Base-by-base conservation (phyloP, 1,140 invertebrate species). In the Macrobrachium nipponense region DNA sequence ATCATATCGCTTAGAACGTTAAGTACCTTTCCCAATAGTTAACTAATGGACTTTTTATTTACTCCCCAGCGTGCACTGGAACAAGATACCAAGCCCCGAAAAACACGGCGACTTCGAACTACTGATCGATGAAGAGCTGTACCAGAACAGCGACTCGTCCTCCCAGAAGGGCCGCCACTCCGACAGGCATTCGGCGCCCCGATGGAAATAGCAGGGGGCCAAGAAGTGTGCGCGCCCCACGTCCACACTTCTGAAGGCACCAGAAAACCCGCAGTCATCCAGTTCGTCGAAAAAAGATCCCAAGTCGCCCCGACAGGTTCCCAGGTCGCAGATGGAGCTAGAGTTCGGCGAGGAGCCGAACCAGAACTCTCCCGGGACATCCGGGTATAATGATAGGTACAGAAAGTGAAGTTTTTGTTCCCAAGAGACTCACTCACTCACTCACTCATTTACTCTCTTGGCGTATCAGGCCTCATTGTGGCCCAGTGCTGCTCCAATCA, bases 31-130 rank as follows among this genome's bases (percentile, higher is more conserved):
- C 51, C 51, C 51, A 8, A 8, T 10, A 6, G 44, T 0, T 51
- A 51, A 12, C 51, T 51, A 5, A 5, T 51, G 12, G 51, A 51
- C 5, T 12, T 51, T 51, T 27, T 36, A 4, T 72, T 27, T 14
- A 12, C 58, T 61, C 17, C 27, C 7, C 88, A 96, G 95, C 92
- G 96, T 97, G 0, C 93, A 95, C 86, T 98, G 97, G 97, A 97
- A 96, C 90, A 98, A 98, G 92, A 93, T 95, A 70, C 96, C 96
- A 72, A 92, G 93, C 17, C 93, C 93, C 18, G 96, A 97, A 89
- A 94, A 95, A 68, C 91, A 97, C 87, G 96, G 96, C 27, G 96
- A 97, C 90, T 98, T 98, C 91, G 96, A 98, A 89, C 91, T 98
- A 17, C 91, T 98, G 27, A 94, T 97, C 89, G 97, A 97, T 90